Evolutionary conservation across 2,797 vertebrate genomes (phyloP), one percentile per base, ranked within the genome.

Genomic region (Parauchenoglanis ngamensis): DNA sequence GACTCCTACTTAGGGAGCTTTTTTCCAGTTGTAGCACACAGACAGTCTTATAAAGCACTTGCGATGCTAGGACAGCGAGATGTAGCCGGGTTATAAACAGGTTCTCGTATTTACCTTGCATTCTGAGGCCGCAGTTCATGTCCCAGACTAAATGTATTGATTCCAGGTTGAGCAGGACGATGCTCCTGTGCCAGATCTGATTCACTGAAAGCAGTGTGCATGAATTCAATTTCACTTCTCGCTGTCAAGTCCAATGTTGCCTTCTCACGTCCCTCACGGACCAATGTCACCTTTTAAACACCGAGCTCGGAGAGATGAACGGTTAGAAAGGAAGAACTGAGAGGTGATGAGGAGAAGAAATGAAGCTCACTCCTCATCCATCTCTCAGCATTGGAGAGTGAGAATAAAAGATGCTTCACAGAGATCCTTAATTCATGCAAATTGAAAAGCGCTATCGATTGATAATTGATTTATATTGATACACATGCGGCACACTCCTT

Each of bases 391-490:
- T 87, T 77, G 28, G 61, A 86, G 25, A 31, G 25, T 21, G 79
- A 49, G 77, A 76, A 83, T 63, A 65, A 84, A 75, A 89, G 86
- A 86, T 31, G 65, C 40, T 82, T 84, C 86, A 79, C 87, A 75
- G 87, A 91, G 87, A 70, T 65, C 85, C 84, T 87, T 94, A 88
- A 94, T 94, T 90, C 92, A 94, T 95, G 94, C 92, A 95, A 95
- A 95, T 93, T 94, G 92, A 90, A 94, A 91, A 92, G 91, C 88
- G 78, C 65, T 92, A 94, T 94, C 88, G 92, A 94, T 94, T 90
- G 87, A 90, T 95, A 94, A 96, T 94, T 95, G 93, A 94, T 94
- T 95, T 95, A 95, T 88, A 93, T 89, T 92, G 92, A 94, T 93
- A 90, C 93, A 91, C 92, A 90, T 86, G 84, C 90, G 25, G 83